A percentile compares a stretch with the other conserved stretches of the same genome.
These are phyloP conservation scores for Mus caroli DNA, from an alignment of 2,797 vertebrate genomes.

Conservation along the genomic window DNA sequence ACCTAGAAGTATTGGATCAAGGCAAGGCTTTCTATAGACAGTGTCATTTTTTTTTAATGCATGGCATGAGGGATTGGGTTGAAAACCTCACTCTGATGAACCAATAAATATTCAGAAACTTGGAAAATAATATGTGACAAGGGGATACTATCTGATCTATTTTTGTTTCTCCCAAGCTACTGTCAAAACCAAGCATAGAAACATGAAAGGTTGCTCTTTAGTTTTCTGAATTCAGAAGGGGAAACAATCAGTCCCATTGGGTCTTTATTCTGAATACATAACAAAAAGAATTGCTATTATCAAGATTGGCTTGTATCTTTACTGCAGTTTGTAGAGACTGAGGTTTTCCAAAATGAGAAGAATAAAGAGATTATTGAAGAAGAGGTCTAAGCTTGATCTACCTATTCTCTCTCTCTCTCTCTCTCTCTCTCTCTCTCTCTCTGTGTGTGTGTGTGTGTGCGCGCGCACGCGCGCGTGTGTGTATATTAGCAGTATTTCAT, in stretches of 20 bases:
- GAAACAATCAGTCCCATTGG: background rate
- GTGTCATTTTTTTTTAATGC: background rate
- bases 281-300: background rate
- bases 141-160: background rate
- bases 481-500: background rate
- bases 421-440: background rate
- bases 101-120: slow-evolving; percentile 27
- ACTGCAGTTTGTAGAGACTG: background rate
- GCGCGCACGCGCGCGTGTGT: background rate
- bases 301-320: slow-evolving; percentile 10
- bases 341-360: background rate
- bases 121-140: slow-evolving; percentile 22
- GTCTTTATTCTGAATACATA: background rate
- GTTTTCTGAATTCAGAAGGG: slow-evolving; percentile 52
- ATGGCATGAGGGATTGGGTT: background rate
- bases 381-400: background rate
- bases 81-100: slow-evolving; percentile 7
- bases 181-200: slow-evolving; percentile 4
- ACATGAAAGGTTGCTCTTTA: background rate
- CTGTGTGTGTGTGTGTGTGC: no score
- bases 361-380: slow-evolving; percentile 21
- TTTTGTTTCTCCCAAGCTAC: background rate
- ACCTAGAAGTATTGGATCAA: background rate
- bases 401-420: background rate
- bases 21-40: slow-evolving; percentile 1